Evolutionary conservation across 2,113 vertebrate genomes (phyloP).

Genomic region (Conger conger): DNA sequence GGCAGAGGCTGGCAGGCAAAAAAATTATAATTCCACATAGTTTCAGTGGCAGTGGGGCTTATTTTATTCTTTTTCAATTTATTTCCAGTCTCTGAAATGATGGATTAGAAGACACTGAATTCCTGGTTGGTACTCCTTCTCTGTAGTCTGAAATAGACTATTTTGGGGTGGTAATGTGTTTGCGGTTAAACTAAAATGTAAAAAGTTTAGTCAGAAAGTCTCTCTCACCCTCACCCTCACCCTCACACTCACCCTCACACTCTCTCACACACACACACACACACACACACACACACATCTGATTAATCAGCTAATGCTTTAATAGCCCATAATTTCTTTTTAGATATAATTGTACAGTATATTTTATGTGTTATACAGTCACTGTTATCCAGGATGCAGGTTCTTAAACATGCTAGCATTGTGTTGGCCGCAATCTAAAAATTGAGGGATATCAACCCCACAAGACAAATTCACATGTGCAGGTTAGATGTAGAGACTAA

Average conservation of each 20-base stretch:
- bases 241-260: conserved; percentile 21
- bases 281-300: background rate
- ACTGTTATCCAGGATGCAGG: too few species aligned
- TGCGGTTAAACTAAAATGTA: background rate
- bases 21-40: background rate
- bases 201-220: conserved; percentile 35
- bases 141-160: background rate
- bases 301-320: too few species aligned
- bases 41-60: conserved; percentile 22
- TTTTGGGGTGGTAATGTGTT: background rate
- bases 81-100: conserved; percentile 16
- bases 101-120: conserved; percentile 11
- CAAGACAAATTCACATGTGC: too few species aligned
- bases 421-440: too few species aligned
- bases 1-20: background rate
- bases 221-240: conserved; percentile 5
- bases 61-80: conserved; percentile 23
- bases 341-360: too few species aligned
- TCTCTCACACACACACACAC: background rate
- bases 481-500: too few species aligned
- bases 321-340: too few species aligned
- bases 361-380: too few species aligned
- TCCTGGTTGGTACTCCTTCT: background rate
- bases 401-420: too few species aligned
- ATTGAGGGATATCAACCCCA: too few species aligned